Evolutionary conservation across 2,888 invertebrate genomes (phyloP), one percentile per base, ranked within the genome.

Genomic region (Ptychoptera albimana): DNA sequence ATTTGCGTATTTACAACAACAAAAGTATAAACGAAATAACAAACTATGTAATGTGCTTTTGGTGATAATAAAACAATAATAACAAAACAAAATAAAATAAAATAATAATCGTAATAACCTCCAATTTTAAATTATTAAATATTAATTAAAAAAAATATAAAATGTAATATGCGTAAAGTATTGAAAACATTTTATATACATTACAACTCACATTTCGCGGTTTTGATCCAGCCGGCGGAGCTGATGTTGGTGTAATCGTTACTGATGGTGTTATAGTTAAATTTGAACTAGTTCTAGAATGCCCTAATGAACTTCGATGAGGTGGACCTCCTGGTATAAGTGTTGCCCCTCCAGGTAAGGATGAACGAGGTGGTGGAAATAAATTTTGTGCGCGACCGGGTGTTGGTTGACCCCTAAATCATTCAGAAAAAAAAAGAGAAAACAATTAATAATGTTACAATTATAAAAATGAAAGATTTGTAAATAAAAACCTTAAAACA

Each of bases 181-280:
- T 9, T 2, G n/a, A 13, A 23, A 60, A 59, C 57, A 51, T 52
- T 51, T 51, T 54, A 51, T 52, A 52, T 58, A 63, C 63, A 60
- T 62, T 63, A 64, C 64, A 61, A 61, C 64, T 64, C 63, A 65
- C 66, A 64, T 66, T 65, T 60, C 66, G 64, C 59, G 62, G 59
- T 60, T 65, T 66, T 52, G 61, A 55, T 55, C 64, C 63, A 52
- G 62, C 62, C 35, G 76, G 69, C 48, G 80, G 81, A 44, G 79
- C 80, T 16, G 80, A 79, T 37, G 81, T 81, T 10, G 81, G 81
- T 7, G 81, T 82, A 57, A 82, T 82, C 48, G 81, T 82, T 52
- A 82, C 81, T 35, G 80, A 79, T 1, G 81, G 81, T 13, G 76
- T 76, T 58, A 76, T 76, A 45, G 66, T 67, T 57, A 67, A 63